These are phyloP conservation scores for Tursiops truncatus DNA, from an alignment of 2,113 vertebrate species.

Conservation along the genomic window DNA sequence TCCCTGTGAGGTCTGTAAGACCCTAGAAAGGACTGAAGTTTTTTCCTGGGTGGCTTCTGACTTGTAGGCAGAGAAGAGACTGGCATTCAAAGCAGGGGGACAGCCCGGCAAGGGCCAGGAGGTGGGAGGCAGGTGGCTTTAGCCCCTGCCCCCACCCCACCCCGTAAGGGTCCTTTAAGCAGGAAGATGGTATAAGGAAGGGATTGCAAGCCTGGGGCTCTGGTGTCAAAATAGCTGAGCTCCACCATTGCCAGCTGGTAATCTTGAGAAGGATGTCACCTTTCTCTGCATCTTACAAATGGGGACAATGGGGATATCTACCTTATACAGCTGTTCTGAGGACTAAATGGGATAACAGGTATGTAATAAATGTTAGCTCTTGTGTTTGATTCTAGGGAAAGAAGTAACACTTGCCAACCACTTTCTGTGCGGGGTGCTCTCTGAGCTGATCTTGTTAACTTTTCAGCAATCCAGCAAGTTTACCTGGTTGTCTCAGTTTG, in stretches of 20 bases:
- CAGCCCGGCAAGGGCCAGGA: not conserved
- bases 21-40: not conserved
- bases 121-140: not conserved
- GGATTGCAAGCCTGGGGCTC: not conserved
- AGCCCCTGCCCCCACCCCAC: too few species aligned
- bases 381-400: not conserved
- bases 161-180: not conserved
- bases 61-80: not conserved
- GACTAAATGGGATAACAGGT: not conserved
- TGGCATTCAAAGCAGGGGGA: not conserved
- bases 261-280: not conserved
- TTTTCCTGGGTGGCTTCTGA: not conserved
- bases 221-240: not conserved
- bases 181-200: not conserved
- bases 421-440: accelerated
- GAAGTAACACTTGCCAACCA: accelerated
- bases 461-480: not conserved
- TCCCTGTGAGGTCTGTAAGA: not conserved
- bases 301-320: not conserved
- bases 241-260: not conserved
- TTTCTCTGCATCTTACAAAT: not conserved
- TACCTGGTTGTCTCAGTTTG: not conserved
- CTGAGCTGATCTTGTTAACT: accelerated
- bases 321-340: not conserved
- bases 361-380: not conserved